A percentile compares a stretch with the other conserved stretches of the same genome.
Conservation (phyloP, 2,888 invertebrate genomes). For the Euzetes globulus region DNA sequence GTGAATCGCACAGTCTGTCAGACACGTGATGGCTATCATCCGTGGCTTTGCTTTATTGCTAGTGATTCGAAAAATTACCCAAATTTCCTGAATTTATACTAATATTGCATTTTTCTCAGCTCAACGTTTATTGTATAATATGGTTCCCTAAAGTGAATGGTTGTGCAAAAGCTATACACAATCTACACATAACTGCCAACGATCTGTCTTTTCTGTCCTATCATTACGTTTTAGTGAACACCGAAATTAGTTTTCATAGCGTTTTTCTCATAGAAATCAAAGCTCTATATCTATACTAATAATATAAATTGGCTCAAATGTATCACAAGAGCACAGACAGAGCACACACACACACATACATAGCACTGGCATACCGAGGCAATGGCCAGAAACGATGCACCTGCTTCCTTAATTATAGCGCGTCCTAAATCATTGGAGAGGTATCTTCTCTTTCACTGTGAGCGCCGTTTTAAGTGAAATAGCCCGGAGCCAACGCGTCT, state of each 20-base stretch:
- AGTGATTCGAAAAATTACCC: background rate
- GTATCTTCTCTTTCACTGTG: conserved; percentile 6
- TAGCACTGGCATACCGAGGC: background rate
- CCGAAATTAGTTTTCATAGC: conserved; percentile 2
- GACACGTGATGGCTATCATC: background rate
- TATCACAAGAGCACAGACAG: conserved; percentile 11
- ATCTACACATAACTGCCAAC: background rate
- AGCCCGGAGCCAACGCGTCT: conserved; percentile 8
- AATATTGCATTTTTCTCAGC: background rate
- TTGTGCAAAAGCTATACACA: background rate
- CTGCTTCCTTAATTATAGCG: conserved; percentile 32
- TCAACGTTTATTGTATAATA: background rate
- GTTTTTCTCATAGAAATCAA: conserved; percentile 21
- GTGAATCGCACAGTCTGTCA: background rate
- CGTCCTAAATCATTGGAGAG: conserved; percentile 27
- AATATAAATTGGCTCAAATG: conserved; percentile 22
- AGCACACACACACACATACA: background rate
- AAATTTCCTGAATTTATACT: background rate
- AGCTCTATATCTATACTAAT: conserved; percentile 17
- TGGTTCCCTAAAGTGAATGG: conserved; percentile 5
- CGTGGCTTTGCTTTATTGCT: background rate
- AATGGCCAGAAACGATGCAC: conserved; percentile 20
- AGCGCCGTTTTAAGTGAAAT: background rate
- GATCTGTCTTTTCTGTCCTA: background rate
- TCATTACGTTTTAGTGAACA: background rate